Evolutionary conservation across 2,797 vertebrate genomes (phyloP), one percentile per base, ranked within the genome.

Genomic region (Enteromius fasciolatus): DNA sequence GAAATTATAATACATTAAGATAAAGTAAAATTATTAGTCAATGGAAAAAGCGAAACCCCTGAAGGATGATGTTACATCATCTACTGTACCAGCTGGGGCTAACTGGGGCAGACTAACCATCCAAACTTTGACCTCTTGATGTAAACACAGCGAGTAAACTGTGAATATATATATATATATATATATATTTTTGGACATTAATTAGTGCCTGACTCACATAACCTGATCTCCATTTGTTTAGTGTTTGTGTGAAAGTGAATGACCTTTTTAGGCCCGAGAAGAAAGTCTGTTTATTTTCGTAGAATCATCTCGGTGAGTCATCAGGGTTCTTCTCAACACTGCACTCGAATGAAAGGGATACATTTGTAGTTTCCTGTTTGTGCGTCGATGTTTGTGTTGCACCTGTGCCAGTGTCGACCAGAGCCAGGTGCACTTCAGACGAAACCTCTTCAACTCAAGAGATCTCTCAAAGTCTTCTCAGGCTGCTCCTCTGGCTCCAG

Each of bases 311-410:
- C 31, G 10, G 31, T 46, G 64, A 85, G 74, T 77, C 52, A 63
- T 41, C 14, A 0, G 69, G 61, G 50, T 68, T 59, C 7, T 61
- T 83, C 52, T 73, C 67, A 84, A 79, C 69, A 39, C 33, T 23
- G 39, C 50, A 25, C 69, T 78, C 25, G 17, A 39, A 9, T 44
- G 2, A 77, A 70, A 59, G 31, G 50, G 78, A 72, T 81, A 78
- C 36, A 11, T 82, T 84, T 72, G 70, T 80, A 67, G 66, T 82
- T 85, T 83, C 78, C 84, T 86, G 84, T 83, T 86, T 86, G 76
- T 66, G 59, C 17, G 2, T 44, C 4, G 6, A 39, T 86, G 84
- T 86, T 86, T 76, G 61, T 80, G 76, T 83, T 83, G 64, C 64
- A 85, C 81, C 84, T 83, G 81, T 64, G 81, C 81, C 84, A 86